Base-by-base conservation (phyloP, 2,113 vertebrate genomes). In the Pluvialis apricaria region DNA sequence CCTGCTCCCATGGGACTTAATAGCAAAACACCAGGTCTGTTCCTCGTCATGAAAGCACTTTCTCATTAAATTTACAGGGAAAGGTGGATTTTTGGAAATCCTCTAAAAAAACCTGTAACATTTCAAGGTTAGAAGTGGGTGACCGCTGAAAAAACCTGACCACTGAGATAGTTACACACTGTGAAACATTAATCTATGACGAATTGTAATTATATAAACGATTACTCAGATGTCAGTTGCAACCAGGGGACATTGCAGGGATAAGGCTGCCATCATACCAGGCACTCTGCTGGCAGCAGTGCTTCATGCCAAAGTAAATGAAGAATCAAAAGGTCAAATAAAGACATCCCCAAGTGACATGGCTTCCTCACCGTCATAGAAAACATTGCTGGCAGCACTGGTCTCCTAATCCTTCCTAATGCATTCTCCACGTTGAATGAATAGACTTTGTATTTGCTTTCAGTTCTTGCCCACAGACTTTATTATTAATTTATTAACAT, bases 401-500 rank as follows among this genome's bases (percentile, higher is more conserved):
- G 13, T 76, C 44, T 82, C 44, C 21, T 89, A 82, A 88, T 92
- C 52, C 51, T 75, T 73, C n/a, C n/a, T 81, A 93, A 81, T 44
- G 13, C 13, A 72, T 94, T 88, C 65, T 84, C 28, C 25, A 36
- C 42, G 86, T 92, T 52, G 18, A 82, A 92, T 72, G 32, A 89
- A 85, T 76, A 0, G 2, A 76, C 49, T 82, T 61, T 13, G 8
- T 65, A 71, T 92, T 86, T 92, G n/a, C 49, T 87, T 94, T 86
- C 80, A 47, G 12, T 79, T 79, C 42, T 82, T 75, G 5, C 49
- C 38, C 40, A 36, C 44, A 4, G 14, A 10, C 7, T 82, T 69
- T 61, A 72, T 95, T 38, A 93, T 57, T 94, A 92, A 86, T 96
- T 93, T 90, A 68, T 47, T 84, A 92, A 5, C 32, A 84, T 45